A percentile compares a stretch with the other conserved stretches of the same genome.
Evolutionary conservation across 2,888 invertebrate genomes (phyloP).

Genomic region (Nectonema munidae): DNA sequence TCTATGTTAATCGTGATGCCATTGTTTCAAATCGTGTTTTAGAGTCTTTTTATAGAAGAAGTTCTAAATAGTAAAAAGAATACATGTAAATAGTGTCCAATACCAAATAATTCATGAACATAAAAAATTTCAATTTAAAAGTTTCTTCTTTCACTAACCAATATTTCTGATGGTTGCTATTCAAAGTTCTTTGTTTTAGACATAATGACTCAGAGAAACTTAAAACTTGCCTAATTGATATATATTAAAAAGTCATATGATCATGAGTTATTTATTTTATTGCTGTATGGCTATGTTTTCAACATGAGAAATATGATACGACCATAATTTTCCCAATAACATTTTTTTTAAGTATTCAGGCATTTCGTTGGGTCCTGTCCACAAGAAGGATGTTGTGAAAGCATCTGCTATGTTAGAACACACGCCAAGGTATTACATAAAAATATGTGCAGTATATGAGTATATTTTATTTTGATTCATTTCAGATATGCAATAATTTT

Average conservation of each 20-base stretch:
- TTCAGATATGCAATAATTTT: conserved; percentile 64
- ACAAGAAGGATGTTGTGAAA: conserved; percentile 94
- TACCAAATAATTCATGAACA: no score
- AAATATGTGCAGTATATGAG: not conserved
- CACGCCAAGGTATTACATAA: conserved; percentile 39
- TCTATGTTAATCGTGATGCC: no score
- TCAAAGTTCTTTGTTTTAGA: not conserved
- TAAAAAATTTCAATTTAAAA: no score
- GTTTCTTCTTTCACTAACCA: no score
- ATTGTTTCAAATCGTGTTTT: no score
- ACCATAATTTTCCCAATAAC: not conserved
- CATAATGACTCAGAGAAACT: not conserved
- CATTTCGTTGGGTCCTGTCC: conserved; percentile 92
- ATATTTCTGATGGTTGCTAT: not conserved
- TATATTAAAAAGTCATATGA: not conserved
- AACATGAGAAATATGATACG: not conserved
- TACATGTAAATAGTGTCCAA: no score
- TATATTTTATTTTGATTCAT: conserved; percentile 10
- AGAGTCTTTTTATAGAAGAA: no score
- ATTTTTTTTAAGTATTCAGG: conserved; percentile 49
- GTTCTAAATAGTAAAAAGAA: no score
- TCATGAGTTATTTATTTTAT: not conserved
- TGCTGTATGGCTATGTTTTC: not conserved
- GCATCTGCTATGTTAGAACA: conserved; percentile 98
- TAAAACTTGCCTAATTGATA: not conserved